These are phyloP conservation scores for Chrosomus eos DNA, from an alignment of 2,797 vertebrate genomes.

Conservation along the genomic window DNA sequence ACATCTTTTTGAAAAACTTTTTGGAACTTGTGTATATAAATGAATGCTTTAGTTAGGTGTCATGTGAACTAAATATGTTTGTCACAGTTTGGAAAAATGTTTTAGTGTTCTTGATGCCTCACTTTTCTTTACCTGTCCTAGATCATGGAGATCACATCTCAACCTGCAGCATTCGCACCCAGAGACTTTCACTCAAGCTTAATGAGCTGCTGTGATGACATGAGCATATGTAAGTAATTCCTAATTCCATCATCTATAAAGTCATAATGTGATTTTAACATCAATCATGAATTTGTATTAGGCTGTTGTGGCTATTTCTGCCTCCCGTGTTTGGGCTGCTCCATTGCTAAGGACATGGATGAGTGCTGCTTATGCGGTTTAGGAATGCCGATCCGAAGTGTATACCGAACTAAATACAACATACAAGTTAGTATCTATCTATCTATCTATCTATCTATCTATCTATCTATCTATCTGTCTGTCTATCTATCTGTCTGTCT, in stretches of 20 bases:
- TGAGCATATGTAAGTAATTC: slow-evolving; percentile 76
- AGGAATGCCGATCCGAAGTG: slow-evolving; percentile 74
- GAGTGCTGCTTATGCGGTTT: slow-evolving; percentile 82
- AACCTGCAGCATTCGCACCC: slow-evolving; percentile 61
- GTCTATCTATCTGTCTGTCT: background rate
- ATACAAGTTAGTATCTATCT: slow-evolving; percentile 1
- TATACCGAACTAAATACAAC: slow-evolving; percentile 79
- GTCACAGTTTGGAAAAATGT: background rate
- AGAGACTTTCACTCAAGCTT: slow-evolving; percentile 79
- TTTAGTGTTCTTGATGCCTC: background rate
- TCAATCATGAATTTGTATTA: slow-evolving; percentile 48
- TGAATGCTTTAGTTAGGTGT: background rate
- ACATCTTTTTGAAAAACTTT: background rate
- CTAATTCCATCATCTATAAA: background rate
- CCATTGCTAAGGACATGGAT: slow-evolving; percentile 79
- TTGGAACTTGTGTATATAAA: background rate
- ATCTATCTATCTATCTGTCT: background rate
- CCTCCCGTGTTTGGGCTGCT: slow-evolving; percentile 67
- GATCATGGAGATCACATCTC: slow-evolving; percentile 73
- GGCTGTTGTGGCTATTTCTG: slow-evolving; percentile 77
- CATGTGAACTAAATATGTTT: background rate
- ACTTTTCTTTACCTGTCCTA: background rate
- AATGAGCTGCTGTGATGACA: slow-evolving; percentile 73
- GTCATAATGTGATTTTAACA: background rate
- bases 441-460: background rate